Percentiles rank a stretch among this genome's conserved stretches.
Conservation (phyloP, 2,797 vertebrate species). For the Peromyscus attwateri region DNA sequence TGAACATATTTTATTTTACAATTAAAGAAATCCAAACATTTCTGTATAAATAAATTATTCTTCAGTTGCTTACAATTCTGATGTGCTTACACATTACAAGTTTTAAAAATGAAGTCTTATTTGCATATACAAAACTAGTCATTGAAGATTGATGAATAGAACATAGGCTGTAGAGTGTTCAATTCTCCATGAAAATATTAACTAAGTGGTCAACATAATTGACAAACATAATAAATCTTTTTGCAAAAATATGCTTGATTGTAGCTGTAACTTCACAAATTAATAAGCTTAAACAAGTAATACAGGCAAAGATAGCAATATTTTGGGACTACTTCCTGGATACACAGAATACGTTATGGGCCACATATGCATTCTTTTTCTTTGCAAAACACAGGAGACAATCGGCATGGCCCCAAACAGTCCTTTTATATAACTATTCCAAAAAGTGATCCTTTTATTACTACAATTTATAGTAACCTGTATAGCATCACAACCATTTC, state of each 20-base stretch:
- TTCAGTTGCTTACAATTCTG: conserved; percentile 40
- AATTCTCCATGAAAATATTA: conserved; percentile 52
- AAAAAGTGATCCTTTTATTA: background rate
- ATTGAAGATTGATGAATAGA: conserved; percentile 50
- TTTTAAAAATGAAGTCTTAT: conserved; percentile 35
- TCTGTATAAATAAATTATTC: conserved; percentile 31
- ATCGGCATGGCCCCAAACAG: background rate
- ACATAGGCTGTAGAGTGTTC: background rate
- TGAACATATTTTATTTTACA: background rate
- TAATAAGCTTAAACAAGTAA: background rate
- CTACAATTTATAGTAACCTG: background rate
- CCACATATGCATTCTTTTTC: background rate
- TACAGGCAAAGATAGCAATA: background rate
- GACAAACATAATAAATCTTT: background rate
- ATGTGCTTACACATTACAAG: conserved; percentile 5
- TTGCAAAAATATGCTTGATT: background rate
- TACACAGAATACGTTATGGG: background rate
- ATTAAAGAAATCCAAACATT: conserved; percentile 55
- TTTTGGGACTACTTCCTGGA: background rate
- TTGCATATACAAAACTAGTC: conserved; percentile 7
- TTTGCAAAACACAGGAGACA: conserved; percentile 12
- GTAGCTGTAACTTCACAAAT: background rate
- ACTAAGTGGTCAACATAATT: background rate
- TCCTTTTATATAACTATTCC: background rate
- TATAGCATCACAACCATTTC: background rate